Conservation (phyloP, 2,113 vertebrate species). For the Lasiurus cinereus region DNA sequence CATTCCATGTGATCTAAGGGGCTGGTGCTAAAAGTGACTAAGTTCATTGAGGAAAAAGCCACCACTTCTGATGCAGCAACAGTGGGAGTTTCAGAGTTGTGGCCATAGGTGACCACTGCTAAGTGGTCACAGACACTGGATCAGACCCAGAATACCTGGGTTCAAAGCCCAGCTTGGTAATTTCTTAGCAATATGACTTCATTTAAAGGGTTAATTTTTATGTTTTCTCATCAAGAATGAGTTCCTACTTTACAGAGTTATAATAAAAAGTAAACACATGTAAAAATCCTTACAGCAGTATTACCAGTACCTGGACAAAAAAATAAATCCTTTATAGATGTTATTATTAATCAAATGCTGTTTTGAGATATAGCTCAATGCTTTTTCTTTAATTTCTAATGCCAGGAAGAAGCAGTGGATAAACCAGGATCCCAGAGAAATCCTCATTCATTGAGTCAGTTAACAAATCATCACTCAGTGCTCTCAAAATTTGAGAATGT, state of each 20-base stretch:
- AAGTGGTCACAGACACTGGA: not conserved
- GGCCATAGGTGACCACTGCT: not conserved
- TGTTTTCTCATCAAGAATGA: not conserved
- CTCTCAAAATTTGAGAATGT: not conserved
- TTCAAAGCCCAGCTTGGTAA: not conserved
- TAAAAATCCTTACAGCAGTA: not conserved
- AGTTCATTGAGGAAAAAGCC: not conserved
- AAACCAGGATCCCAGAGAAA: not conserved
- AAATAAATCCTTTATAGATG: not conserved
- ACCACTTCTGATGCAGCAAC: not conserved
- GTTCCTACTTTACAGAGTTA: not conserved
- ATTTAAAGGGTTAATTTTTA: not conserved
- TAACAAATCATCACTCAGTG: not conserved
- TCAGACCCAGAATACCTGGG: too few species aligned
- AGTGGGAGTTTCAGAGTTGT: not conserved
- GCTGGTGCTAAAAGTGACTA: not conserved
- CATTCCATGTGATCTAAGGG: not conserved
- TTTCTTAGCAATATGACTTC: not conserved
- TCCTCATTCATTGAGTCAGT: not conserved
- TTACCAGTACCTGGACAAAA: too few species aligned
- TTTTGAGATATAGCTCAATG: not conserved
- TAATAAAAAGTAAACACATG: not conserved
- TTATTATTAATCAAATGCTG: not conserved
- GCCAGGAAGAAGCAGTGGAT: not conserved
- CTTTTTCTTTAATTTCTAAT: not conserved